A percentile compares a stretch with the other conserved stretches of the same genome.
These are phyloP conservation scores for Chaunax sp. DNA, from an alignment of 2,797 vertebrate species.

Conservation along the genomic window DNA sequence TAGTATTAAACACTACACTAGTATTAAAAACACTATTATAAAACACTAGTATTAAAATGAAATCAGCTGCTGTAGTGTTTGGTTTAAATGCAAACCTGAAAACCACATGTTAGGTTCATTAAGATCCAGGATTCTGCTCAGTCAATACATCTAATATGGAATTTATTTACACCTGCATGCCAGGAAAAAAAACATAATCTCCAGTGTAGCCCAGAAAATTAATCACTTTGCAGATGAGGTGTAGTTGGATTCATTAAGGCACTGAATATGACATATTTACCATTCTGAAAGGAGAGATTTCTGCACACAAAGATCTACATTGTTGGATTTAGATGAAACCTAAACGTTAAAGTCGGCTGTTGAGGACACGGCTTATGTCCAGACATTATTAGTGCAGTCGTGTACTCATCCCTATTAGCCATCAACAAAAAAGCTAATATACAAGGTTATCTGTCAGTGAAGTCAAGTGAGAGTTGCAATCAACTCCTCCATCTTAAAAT, in stretches of 20 bases:
- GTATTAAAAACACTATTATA: too few species aligned
- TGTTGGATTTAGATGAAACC: too few species aligned
- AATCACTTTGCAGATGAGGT: neutral
- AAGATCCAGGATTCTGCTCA: neutral
- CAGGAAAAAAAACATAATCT: neutral
- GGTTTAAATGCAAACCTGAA: neutral
- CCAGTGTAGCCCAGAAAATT: too few species aligned
- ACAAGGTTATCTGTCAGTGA: conserved; percentile 13
- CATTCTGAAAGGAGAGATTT: too few species aligned
- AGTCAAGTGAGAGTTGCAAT: conserved; percentile 8
- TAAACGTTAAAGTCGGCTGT: too few species aligned
- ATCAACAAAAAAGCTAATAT: neutral
- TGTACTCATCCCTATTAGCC: neutral
- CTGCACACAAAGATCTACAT: too few species aligned
- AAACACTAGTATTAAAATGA: too few species aligned
- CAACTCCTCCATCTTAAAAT: conserved; percentile 28
- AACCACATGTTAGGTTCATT: neutral
- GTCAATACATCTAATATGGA: neutral
- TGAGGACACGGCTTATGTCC: neutral
- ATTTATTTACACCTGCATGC: neutral
- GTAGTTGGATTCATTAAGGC: neutral
- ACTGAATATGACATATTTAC: too few species aligned
- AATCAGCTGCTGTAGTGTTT: too few species aligned
- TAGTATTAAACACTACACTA: too few species aligned
- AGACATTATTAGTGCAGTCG: neutral